These are phyloP conservation scores for Sitophilus oryzae DNA, from an alignment of 1,140 invertebrate species.

Conservation along the genomic window DNA sequence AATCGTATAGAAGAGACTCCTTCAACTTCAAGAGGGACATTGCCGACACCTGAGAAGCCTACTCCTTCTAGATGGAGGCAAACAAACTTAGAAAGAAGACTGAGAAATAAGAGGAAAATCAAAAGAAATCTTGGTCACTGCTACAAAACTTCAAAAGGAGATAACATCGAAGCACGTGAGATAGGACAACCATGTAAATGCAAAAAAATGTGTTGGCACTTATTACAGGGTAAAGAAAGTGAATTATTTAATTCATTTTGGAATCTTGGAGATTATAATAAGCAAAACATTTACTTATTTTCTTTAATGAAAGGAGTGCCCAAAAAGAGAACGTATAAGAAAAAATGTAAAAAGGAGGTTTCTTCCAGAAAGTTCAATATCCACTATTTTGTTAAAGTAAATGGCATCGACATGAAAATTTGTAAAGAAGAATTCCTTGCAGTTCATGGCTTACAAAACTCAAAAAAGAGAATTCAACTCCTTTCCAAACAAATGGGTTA, in stretches of 20 bases:
- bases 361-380: background rate
- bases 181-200: background rate
- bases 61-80: background rate
- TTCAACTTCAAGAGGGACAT: background rate
- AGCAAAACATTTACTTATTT: conserved; percentile 3
- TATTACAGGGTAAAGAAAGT: background rate
- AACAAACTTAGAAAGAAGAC: background rate
- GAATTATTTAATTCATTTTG: background rate
- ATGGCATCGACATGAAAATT: conserved; percentile 1
- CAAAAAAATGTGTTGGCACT: background rate
- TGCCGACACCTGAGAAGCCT: background rate
- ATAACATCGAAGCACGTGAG: background rate
- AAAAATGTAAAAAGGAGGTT: background rate
- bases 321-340: background rate
- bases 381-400: conserved; percentile 1
- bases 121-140: background rate
- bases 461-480: background rate
- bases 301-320: background rate
- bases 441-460: background rate
- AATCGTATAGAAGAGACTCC: too few relatives aligned
- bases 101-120: conserved; percentile 1
- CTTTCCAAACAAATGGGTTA: too few relatives aligned
- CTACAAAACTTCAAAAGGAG: background rate
- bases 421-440: background rate
- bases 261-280: background rate